Evolutionary conservation across 2,888 invertebrate species (phyloP), one percentile per base, ranked within the genome.

Genomic region (Parasteatoda lunata): DNA sequence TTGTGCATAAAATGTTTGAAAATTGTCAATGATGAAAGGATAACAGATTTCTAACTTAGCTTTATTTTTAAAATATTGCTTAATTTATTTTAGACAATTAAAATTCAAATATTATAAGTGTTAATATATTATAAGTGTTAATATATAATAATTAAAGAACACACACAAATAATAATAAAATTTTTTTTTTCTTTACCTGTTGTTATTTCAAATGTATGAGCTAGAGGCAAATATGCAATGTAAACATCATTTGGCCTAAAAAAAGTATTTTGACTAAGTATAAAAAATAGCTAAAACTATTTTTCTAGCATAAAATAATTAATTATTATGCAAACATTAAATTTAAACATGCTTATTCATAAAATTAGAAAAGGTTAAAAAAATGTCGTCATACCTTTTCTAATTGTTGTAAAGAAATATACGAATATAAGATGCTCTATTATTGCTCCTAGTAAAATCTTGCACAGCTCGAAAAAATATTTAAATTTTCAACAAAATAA

Each of bases 181-280:
- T 3, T 54, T 54, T 54, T 11, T 13, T 54, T 54, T 5, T 9
- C 54, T 9, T 9, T 91, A 92, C 93, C 98, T n/a, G 97, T 97
- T 79, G 97, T 94, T 90, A 99, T 94, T 93, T 99, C 99, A 91
- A 98, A 96, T 1, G 99, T 98, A 93, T 99, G 99, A 51, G 99
- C 99, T 84, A 99, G 93, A 48, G 99, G 99, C 90, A 99, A 94
- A 93, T 98, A 99, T 83, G 97, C 99, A 92, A 99, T 96, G 91
- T 98, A 96, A 30, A 96, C 93, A 92, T 99, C 99, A 52, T 90
- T 52, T 13, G 77, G 78, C 4, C 84, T 85, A 52, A 49, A 77
- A 73, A 77, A 64, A 13, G 70, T 45, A 30, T 30, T 30, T 66
- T 77, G 48, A 45, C 45, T n/a, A 51, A 49, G 76, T n/a, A 51